phyloP scores from a whole-genome alignment of 2,888 invertebrate genomes.

The Amiota communis region DNA sequence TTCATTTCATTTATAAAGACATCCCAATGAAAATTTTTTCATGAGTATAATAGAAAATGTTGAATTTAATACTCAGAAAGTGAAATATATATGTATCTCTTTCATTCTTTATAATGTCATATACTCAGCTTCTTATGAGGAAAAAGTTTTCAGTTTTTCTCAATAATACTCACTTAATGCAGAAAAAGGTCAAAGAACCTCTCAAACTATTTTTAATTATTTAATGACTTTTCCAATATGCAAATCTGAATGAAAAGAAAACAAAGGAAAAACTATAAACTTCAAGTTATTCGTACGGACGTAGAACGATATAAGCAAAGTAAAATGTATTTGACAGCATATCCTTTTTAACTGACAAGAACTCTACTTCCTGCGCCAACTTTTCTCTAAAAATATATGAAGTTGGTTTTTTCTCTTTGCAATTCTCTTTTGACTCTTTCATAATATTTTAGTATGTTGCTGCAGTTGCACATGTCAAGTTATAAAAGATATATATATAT shows the following conservation, averaged over 20 bases:
- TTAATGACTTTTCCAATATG: not conserved
- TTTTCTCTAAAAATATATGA: constrained; percentile 22
- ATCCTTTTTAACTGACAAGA: constrained; percentile 56
- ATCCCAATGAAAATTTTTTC: too few species aligned
- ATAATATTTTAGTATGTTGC: constrained; percentile 32
- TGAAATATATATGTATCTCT: too few species aligned
- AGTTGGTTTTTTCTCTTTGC: constrained; percentile 10
- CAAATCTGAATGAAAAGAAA: not conserved
- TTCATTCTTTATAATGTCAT: too few species aligned
- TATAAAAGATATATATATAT: constrained; percentile 26
- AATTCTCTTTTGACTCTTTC: constrained; percentile 19
- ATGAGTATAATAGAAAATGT: too few species aligned
- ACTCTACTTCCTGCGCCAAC: constrained; percentile 37
- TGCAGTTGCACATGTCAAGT: constrained; percentile 50
- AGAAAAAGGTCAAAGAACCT: too few species aligned
- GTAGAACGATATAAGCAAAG: constrained; percentile 40
- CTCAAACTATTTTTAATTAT: not conserved
- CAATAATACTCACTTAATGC: too few species aligned
- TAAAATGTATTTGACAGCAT: constrained; percentile 59
- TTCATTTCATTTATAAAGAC: too few species aligned
- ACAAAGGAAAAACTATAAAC: constrained; percentile 30
- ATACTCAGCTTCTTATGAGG: too few species aligned
- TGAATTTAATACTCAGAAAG: too few species aligned
- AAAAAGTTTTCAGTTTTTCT: too few species aligned
- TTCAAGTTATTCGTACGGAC: not conserved